Evolutionary conservation across 2,113 vertebrate genomes (phyloP).

Genomic region (Odocoileus virginianus): DNA sequence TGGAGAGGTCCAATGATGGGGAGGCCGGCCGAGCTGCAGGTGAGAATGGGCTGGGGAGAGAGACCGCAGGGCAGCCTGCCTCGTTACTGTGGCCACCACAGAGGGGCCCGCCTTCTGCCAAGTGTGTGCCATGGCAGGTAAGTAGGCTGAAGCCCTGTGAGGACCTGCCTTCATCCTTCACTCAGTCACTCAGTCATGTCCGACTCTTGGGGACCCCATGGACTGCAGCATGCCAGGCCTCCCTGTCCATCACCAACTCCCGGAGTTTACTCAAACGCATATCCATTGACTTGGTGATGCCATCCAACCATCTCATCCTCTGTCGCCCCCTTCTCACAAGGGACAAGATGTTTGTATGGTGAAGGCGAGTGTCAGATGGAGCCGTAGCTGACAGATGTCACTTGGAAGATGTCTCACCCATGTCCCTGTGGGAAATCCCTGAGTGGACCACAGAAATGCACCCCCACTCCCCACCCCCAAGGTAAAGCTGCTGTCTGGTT

Average conservation of each 20-base stretch:
- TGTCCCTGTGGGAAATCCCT: not conserved
- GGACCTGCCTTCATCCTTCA: not conserved
- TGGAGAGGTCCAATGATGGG: not conserved
- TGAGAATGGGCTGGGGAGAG: not conserved
- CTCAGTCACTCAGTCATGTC: not conserved
- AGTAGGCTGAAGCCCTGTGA: not conserved
- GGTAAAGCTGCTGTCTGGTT: not conserved
- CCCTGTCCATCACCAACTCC: not conserved
- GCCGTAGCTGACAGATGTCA: rapidly evolving
- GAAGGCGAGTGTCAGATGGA: not conserved
- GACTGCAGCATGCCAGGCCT: rapidly evolving
- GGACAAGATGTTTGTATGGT: not conserved
- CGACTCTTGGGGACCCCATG: not conserved
- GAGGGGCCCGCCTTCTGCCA: not conserved
- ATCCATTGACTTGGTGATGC: not conserved
- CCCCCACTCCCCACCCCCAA: rapidly evolving
- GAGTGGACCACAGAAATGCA: not conserved
- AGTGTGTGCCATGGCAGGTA: not conserved
- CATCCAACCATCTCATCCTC: not conserved
- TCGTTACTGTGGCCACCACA: not conserved
- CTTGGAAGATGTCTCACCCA: not conserved
- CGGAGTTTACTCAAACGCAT: not conserved
- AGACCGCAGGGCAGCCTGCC: not conserved
- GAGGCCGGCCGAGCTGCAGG: not conserved
- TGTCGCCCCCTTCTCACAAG: not conserved